These are phyloP conservation scores for Hemithea aestivaria DNA, from an alignment of 2,888 invertebrate genomes.

Conservation along the genomic window DNA sequence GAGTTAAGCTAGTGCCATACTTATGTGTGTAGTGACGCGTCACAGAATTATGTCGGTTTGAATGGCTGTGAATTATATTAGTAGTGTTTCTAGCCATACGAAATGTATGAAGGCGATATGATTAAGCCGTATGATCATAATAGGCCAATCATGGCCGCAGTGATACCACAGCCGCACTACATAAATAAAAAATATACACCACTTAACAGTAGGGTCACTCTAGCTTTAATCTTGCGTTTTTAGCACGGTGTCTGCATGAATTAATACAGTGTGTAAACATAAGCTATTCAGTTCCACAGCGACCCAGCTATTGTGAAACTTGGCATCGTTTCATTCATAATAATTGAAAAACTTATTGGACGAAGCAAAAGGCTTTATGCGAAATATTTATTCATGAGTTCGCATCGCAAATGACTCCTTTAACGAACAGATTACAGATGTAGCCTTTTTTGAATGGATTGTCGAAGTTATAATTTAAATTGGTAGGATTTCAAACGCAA, in stretches of 20 bases:
- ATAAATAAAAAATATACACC: neutral
- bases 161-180: too few relatives aligned
- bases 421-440: conserved; percentile 20
- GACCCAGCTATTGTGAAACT: conserved; percentile 34
- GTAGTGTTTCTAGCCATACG: too few relatives aligned
- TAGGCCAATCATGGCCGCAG: too few relatives aligned
- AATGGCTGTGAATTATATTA: too few relatives aligned
- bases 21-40: too few relatives aligned
- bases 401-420: conserved; percentile 18
- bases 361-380: conserved; percentile 31
- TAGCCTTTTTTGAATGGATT: conserved; percentile 9
- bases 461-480: conserved; percentile 4
- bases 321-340: conserved; percentile 33
- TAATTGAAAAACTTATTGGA: conserved; percentile 51
- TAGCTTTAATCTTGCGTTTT: too few relatives aligned
- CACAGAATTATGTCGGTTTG: too few relatives aligned
- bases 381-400: conserved; percentile 29
- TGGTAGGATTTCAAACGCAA: conserved; percentile 2
- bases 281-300: conserved; percentile 15
- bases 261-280: conserved; percentile 20
- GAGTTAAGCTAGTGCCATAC: too few relatives aligned
- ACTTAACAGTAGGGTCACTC: too few relatives aligned
- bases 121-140: neutral
- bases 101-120: too few relatives aligned
- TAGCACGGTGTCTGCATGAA: too few relatives aligned